Percentiles rank a stretch among this genome's conserved stretches.
Conservation (phyloP, 2,888 invertebrate species). For the Leptinotarsa rubiginosa region DNA sequence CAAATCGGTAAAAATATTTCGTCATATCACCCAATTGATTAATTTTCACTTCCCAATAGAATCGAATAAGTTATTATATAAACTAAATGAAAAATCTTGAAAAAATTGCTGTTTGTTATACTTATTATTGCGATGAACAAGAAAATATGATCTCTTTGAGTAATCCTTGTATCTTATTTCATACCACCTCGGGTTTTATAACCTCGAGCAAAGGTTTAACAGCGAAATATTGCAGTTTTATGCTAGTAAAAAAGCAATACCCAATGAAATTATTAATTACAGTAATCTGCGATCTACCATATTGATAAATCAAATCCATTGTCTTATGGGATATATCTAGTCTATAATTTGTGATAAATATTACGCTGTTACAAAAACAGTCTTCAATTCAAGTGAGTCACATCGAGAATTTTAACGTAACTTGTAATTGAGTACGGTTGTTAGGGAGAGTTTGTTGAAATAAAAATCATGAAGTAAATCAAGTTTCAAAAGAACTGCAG, state of each 20-base stretch:
- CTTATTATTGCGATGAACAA: neutral
- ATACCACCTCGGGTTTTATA: neutral
- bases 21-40: too few species aligned
- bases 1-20: too few species aligned
- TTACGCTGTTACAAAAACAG: neutral
- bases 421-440: too few species aligned
- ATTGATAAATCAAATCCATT: conserved; percentile 24
- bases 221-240: neutral
- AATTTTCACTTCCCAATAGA: too few species aligned
- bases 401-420: neutral
- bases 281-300: conserved; percentile 16
- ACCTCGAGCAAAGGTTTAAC: neutral
- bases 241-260: neutral
- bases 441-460: too few species aligned
- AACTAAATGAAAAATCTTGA: too few species aligned
- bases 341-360: conserved; percentile 8
- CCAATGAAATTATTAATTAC: conserved; percentile 21
- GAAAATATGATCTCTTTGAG: neutral
- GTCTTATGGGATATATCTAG: conserved; percentile 10
- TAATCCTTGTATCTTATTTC: neutral
- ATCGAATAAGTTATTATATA: too few species aligned
- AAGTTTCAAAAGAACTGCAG: too few species aligned
- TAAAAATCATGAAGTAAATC: neutral
- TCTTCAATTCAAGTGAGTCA: neutral
- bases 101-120: neutral